Evolutionary conservation across 2,797 vertebrate genomes (phyloP).

Genomic region (Semaprochilodus insignis): DNA sequence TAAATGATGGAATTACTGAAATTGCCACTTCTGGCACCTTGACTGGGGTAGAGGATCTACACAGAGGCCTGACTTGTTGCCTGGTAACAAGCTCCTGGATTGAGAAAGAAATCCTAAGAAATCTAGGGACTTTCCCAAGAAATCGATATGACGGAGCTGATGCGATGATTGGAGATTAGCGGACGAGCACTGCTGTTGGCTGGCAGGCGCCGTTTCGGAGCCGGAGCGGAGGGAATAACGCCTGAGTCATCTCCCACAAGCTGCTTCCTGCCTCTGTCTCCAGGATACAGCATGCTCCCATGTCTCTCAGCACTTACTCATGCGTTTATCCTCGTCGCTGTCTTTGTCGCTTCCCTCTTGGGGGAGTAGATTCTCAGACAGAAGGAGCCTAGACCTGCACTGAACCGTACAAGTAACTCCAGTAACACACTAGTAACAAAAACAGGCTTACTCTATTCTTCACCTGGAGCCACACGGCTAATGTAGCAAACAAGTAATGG

Average conservation of each 20-base stretch:
- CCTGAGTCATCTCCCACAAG: slow-evolving; percentile 75
- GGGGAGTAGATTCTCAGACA: not conserved
- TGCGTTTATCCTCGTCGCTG: not conserved
- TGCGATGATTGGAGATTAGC: slow-evolving; percentile 86
- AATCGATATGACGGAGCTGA: slow-evolving; percentile 89
- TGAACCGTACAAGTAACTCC: not conserved
- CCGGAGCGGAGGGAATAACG: slow-evolving; percentile 71
- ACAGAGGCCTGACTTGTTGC: slow-evolving; percentile 76
- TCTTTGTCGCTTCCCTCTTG: not conserved
- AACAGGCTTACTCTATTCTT: not conserved
- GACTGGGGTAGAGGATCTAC: slow-evolving; percentile 64
- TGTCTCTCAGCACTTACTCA: slow-evolving; percentile 27
- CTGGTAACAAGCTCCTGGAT: slow-evolving; percentile 81
- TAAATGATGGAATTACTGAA: slow-evolving; percentile 63
- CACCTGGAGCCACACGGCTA: not conserved
- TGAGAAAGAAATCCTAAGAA: slow-evolving; percentile 82
- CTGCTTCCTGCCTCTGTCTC: slow-evolving; percentile 55
- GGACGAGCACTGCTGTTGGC: slow-evolving; percentile 77
- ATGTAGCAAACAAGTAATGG: no score
- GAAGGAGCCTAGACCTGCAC: not conserved
- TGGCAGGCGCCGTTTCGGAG: slow-evolving; percentile 75
- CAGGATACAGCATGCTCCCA: slow-evolving; percentile 13
- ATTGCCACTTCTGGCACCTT: slow-evolving; percentile 73
- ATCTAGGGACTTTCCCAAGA: slow-evolving; percentile 79
- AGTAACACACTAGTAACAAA: not conserved